A percentile compares a stretch with the other conserved stretches of the same genome.
phyloP scores from a whole-genome alignment of 2,113 vertebrate genomes.

The Dryoscopus gambensis region DNA sequence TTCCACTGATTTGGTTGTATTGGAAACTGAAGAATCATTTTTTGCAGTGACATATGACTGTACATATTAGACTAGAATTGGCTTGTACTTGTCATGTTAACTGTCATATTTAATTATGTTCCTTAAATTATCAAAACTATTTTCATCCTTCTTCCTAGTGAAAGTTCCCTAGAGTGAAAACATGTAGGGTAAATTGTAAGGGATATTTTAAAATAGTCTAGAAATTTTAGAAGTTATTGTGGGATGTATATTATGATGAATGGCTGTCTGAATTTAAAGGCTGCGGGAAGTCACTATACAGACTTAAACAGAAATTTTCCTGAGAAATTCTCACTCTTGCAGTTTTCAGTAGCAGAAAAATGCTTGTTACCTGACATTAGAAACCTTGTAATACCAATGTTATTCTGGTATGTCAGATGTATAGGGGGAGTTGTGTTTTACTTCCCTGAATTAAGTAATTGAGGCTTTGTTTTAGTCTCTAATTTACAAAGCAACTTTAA shows the following conservation, averaged over 20 bases:
- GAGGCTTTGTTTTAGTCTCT: not conserved
- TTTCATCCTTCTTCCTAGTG: not conserved
- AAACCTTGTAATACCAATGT: not conserved
- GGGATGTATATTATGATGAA: not conserved
- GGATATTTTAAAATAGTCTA: not conserved
- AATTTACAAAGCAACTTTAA: not conserved
- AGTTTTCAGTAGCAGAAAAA: not conserved
- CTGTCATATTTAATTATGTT: not conserved
- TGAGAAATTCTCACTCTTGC: not conserved
- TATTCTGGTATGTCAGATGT: not conserved
- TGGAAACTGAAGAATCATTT: not conserved
- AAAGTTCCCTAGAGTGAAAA: not conserved
- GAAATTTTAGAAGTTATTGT: not conserved
- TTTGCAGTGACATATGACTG: not conserved
- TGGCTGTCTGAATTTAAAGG: not conserved
- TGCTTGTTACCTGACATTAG: not conserved
- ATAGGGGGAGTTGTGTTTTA: not conserved
- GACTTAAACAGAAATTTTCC: not conserved
- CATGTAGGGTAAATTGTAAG: not conserved
- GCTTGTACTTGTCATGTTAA: not conserved
- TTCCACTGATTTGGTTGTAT: not conserved
- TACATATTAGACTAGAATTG: not conserved
- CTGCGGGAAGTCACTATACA: not conserved
- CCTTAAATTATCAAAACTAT: not conserved
- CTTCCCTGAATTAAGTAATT: not conserved